Conservation (phyloP, 35 echinoderm and acorn worm genomes). For the Antedon bifida region DNA sequence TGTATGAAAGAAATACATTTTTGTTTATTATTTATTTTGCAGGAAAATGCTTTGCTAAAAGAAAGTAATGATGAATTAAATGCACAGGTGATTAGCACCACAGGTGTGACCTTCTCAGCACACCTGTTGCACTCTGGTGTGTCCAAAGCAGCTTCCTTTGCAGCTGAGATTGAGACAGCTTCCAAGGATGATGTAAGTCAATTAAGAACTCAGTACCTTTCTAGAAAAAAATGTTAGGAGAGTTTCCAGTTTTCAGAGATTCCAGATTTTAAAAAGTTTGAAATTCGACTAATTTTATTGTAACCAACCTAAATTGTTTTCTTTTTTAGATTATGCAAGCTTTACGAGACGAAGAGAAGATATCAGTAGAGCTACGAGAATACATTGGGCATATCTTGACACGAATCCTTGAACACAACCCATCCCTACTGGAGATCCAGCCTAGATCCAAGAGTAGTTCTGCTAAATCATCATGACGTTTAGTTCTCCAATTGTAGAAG, state of each 20-base stretch:
- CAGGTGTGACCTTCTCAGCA: slow-evolving; percentile 48
- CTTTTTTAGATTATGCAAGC: slow-evolving; percentile 60
- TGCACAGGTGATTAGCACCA: slow-evolving; percentile 76
- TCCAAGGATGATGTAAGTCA: slow-evolving; percentile 50
- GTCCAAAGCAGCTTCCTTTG: slow-evolving; percentile 63
- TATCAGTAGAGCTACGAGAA: slow-evolving; percentile 46
- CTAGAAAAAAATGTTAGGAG: too few species aligned
- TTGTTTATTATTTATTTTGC: not conserved
- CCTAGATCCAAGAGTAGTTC: slow-evolving; percentile 14
- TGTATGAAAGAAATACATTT: too few species aligned
- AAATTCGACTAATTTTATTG: not conserved
- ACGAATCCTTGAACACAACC: slow-evolving; percentile 63
- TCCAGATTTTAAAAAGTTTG: too few species aligned
- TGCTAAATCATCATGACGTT: not conserved
- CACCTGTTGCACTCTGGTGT: slow-evolving; percentile 52
- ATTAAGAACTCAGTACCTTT: not conserved
- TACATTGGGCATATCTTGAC: slow-evolving; percentile 78
- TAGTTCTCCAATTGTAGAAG: not conserved
- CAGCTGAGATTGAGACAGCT: slow-evolving; percentile 68
- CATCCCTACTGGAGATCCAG: slow-evolving; percentile 64
- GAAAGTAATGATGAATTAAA: slow-evolving; percentile 81
- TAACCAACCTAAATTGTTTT: not conserved
- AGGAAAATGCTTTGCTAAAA: slow-evolving; percentile 75
- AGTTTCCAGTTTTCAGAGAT: too few species aligned
- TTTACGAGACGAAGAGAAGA: slow-evolving; percentile 40